Evolutionary conservation across 2,888 invertebrate species (phyloP).

Genomic region (Pterobdella sp.): DNA sequence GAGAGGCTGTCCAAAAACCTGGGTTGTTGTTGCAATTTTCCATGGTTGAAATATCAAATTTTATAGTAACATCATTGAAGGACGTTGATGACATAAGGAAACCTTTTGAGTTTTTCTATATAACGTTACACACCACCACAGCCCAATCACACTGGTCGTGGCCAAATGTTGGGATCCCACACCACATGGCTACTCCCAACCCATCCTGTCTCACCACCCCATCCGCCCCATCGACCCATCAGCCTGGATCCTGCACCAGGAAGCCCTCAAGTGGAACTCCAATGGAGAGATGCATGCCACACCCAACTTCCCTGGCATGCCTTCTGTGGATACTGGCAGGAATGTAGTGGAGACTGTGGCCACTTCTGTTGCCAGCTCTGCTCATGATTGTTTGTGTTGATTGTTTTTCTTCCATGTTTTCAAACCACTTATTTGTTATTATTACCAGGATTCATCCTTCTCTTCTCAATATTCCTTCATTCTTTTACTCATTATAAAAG

Average conservation of each 20-base stretch:
- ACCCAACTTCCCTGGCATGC: not conserved
- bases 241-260: constrained; percentile 99
- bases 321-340: not conserved
- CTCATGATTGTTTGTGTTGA: not conserved
- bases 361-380: not conserved
- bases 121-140: not conserved
- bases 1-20: constrained; percentile 96
- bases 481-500: not conserved
- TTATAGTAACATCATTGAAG: too few relatives aligned
- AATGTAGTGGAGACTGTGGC: not conserved
- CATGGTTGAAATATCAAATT: not conserved
- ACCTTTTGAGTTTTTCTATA: too few relatives aligned
- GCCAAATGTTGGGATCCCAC: constrained; percentile 99
- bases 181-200: constrained; percentile 96
- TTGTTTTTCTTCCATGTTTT: too few relatives aligned
- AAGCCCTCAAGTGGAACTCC: constrained; percentile 57
- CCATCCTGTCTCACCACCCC: constrained; percentile 69
- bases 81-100: too few relatives aligned
- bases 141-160: constrained; percentile 81
- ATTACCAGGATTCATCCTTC: not conserved
- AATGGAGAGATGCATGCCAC: too few relatives aligned
- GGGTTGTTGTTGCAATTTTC: constrained; percentile 57
- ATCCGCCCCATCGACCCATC: constrained; percentile 97
- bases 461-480: not conserved
- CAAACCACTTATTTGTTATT: not conserved